Conservation (phyloP, 35 echinoderm and acorn worm genomes). For the Patiria miniata region DNA sequence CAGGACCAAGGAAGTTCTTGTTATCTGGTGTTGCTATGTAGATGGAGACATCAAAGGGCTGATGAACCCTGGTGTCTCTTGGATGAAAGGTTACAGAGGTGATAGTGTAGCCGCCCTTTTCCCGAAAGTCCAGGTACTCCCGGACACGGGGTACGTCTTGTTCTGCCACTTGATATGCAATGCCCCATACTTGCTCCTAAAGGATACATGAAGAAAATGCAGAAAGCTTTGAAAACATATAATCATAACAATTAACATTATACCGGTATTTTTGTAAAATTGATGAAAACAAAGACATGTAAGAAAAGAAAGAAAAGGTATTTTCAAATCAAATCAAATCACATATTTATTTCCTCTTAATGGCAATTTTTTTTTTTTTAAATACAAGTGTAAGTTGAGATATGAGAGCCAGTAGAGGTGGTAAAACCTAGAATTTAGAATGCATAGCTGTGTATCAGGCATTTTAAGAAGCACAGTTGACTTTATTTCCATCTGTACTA, state of each 20-base stretch:
- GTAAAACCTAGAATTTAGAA: no score
- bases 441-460: no score
- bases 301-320: no score
- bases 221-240: neutral
- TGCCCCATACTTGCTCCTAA: conserved; percentile 90
- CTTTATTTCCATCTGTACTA: no score
- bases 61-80: neutral
- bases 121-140: conserved; percentile 82
- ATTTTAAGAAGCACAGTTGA: neutral
- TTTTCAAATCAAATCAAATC: no score
- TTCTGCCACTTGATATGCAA: conserved; percentile 87
- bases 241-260: neutral
- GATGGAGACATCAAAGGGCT: conserved; percentile 60
- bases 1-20: conserved; percentile 76
- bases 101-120: conserved; percentile 82
- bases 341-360: no score
- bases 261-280: neutral
- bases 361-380: no score
- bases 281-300: no score
- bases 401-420: no score
- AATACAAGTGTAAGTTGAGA: no score
- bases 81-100: conserved; percentile 68
- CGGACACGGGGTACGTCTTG: conserved; percentile 47
- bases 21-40: conserved; percentile 77
- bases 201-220: conserved; percentile 4